Conservation (phyloP, 1,140 invertebrate genomes). For the Drosophila sechellia region DNA sequence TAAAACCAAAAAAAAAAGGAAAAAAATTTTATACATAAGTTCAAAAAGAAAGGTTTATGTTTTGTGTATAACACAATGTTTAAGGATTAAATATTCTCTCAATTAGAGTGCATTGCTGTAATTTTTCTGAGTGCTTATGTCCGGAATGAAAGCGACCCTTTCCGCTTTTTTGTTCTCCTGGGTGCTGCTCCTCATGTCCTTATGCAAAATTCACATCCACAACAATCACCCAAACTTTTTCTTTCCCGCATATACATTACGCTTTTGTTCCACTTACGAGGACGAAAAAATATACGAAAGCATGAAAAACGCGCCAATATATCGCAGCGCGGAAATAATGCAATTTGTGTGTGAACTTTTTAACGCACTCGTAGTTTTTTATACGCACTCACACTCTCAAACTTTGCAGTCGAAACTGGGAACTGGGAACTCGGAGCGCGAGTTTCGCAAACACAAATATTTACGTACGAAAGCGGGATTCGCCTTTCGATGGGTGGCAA, state of each 20-base stretch:
- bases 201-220: slow-evolving; percentile 71
- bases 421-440: slow-evolving; percentile 26
- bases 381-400: slow-evolving; percentile 16
- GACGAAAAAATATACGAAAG: slow-evolving; percentile 21
- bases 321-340: slow-evolving; percentile 73
- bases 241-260: slow-evolving; percentile 57
- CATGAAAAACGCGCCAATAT: slow-evolving; percentile 76
- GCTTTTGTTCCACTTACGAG: slow-evolving; percentile 41
- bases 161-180: slow-evolving; percentile 35
- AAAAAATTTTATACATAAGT: not conserved
- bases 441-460: slow-evolving; percentile 72
- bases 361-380: slow-evolving; percentile 70
- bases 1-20: too few relatives aligned
- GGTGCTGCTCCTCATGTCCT: slow-evolving; percentile 55
- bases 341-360: slow-evolving; percentile 83
- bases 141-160: slow-evolving; percentile 23
- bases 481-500: slow-evolving; percentile 4
- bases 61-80: not conserved
- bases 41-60: too few relatives aligned
- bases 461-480: slow-evolving; percentile 57
- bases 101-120: not conserved
- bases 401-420: slow-evolving; percentile 16
- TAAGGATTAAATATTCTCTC: not conserved
- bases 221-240: slow-evolving; percentile 64
- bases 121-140: slow-evolving; percentile 14